phyloP scores from a whole-genome alignment of 2,797 vertebrate genomes.

The Melanotaenia boesemani region DNA sequence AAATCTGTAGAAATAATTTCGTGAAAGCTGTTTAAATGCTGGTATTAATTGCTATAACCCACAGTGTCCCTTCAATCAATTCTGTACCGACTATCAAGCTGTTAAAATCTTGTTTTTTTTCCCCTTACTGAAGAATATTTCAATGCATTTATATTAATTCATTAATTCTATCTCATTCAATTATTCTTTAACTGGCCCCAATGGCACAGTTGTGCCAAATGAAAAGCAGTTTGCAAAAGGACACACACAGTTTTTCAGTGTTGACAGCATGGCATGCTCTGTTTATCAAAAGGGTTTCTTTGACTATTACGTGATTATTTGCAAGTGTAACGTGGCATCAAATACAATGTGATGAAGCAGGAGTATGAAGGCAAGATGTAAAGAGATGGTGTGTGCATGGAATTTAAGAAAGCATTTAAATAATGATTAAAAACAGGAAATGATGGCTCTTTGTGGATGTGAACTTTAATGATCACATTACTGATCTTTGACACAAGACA shows the following conservation, averaged over 20 bases:
- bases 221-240: slow-evolving; percentile 60
- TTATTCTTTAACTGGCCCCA: slow-evolving; percentile 59
- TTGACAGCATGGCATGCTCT: slow-evolving; percentile 55
- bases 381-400: background rate
- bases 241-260: slow-evolving; percentile 20
- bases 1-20: slow-evolving; percentile 35
- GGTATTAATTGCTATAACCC: slow-evolving; percentile 49
- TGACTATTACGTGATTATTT: slow-evolving; percentile 74
- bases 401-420: slow-evolving; percentile 33
- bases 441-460: slow-evolving; percentile 57
- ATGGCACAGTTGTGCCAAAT: slow-evolving; percentile 57
- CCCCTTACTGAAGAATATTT: slow-evolving; percentile 35
- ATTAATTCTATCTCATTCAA: slow-evolving; percentile 70
- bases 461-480: slow-evolving; percentile 67
- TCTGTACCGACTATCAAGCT: slow-evolving; percentile 61
- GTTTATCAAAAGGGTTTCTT: slow-evolving; percentile 61
- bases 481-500: slow-evolving; percentile 47
- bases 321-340: slow-evolving; percentile 68
- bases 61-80: slow-evolving; percentile 50
- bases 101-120: slow-evolving; percentile 18
- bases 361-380: slow-evolving; percentile 6
- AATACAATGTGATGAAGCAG: slow-evolving; percentile 32
- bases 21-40: slow-evolving; percentile 48
- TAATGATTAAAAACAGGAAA: slow-evolving; percentile 24
- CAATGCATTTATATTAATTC: slow-evolving; percentile 67